A percentile compares a stretch with the other conserved stretches of the same genome.
Conservation (phyloP, 2,113 vertebrate genomes). For the Podiceps cristatus region DNA sequence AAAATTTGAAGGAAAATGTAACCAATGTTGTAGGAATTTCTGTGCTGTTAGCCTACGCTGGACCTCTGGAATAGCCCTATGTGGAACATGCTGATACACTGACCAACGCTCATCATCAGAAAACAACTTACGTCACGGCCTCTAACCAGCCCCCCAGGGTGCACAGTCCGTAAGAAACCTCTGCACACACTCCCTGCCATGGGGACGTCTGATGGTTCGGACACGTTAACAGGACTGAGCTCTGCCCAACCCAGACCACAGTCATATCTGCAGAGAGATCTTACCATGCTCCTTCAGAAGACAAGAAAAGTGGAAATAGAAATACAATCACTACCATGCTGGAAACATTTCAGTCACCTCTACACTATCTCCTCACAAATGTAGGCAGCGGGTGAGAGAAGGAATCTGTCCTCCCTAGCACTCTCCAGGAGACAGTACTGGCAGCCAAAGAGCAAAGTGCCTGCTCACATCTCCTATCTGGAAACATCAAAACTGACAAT, state of each 20-base stretch:
- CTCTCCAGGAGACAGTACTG: neutral
- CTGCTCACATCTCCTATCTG: neutral
- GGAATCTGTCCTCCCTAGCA: neutral
- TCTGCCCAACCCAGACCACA: neutral
- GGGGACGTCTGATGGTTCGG: neutral
- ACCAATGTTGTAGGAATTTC: neutral
- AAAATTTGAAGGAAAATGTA: neutral
- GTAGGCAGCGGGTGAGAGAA: neutral
- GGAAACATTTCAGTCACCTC: neutral
- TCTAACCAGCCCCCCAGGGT: fast-evolving
- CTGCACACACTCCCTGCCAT: neutral
- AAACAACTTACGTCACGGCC: neutral
- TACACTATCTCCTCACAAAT: neutral
- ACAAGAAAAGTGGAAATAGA: neutral
- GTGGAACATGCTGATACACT: neutral
- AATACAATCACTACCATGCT: neutral
- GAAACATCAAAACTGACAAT: neutral
- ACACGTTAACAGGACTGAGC: neutral
- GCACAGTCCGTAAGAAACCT: neutral
- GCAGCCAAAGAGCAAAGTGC: neutral
- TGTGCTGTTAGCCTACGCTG: neutral
- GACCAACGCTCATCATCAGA: neutral
- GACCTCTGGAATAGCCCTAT: neutral
- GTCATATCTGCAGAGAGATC: neutral
- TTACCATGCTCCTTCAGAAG: neutral